Percentiles rank a stretch among this genome's conserved stretches.
These are phyloP conservation scores for Danio albolineatus DNA, from an alignment of 2,797 vertebrate genomes.

Conservation along the genomic window DNA sequence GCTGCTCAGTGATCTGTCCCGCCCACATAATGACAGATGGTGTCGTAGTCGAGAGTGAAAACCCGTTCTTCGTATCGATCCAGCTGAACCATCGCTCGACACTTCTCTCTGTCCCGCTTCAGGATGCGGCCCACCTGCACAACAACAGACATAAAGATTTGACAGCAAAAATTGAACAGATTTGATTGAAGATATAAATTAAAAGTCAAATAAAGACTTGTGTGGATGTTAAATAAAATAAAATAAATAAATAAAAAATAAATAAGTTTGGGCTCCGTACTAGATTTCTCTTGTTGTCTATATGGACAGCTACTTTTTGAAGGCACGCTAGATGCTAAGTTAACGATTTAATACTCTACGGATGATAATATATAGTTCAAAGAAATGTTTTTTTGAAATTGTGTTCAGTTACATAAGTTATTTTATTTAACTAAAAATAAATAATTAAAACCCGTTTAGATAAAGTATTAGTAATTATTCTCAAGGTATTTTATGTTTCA, in stretches of 20 bases:
- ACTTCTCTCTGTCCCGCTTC: conserved; percentile 80
- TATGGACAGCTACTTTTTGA: not conserved
- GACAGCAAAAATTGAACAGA: not conserved
- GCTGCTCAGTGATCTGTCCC: conserved; percentile 63
- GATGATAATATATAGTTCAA: too few species aligned
- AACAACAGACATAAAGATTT: not conserved
- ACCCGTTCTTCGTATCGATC: conserved; percentile 78
- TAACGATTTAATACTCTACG: not conserved
- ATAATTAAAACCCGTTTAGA: too few species aligned
- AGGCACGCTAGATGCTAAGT: not conserved
- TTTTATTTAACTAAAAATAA: too few species aligned
- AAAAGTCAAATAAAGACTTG: not conserved
- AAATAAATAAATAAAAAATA: not conserved
- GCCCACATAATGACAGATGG: conserved; percentile 88
- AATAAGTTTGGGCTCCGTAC: not conserved
- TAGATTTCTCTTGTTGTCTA: not conserved
- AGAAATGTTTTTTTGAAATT: too few species aligned
- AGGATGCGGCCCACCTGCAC: conserved; percentile 87
- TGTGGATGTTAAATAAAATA: too few species aligned
- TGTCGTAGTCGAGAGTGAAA: conserved; percentile 85
- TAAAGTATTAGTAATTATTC: too few species aligned
- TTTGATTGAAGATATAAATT: not conserved
- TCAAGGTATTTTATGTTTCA: too few species aligned
- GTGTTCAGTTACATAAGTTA: too few species aligned
- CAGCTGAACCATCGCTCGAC: conserved; percentile 86